Conservation (phyloP, 2,113 vertebrate species). For the Pachypanchax playfairii region DNA sequence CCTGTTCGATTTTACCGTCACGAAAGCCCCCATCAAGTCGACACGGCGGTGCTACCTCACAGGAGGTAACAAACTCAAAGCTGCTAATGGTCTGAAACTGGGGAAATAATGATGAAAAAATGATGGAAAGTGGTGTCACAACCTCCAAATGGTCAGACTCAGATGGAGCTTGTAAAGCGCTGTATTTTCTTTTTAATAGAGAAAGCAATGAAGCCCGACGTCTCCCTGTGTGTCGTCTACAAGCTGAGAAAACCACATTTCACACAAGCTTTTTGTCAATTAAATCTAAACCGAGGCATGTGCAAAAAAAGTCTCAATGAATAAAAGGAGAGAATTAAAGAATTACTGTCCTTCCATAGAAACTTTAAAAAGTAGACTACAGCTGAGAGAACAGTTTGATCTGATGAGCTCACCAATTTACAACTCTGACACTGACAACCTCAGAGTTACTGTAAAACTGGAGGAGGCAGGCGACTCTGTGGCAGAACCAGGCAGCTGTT, state of each 20-base stretch:
- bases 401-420: conserved; percentile 35
- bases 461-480: conserved; percentile 23
- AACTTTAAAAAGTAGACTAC: conserved; percentile 14
- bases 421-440: conserved; percentile 38
- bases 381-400: conserved; percentile 8
- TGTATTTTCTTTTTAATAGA: conserved; percentile 5
- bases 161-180: conserved; percentile 19
- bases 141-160: background rate
- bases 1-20: conserved; percentile 52
- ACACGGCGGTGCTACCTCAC: conserved; percentile 30
- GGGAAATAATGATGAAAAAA: background rate
- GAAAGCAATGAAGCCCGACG: conserved; percentile 3
- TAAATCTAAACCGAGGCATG: background rate
- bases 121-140: background rate
- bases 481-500: conserved; percentile 54
- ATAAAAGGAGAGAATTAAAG: background rate
- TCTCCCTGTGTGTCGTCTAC: too few species aligned
- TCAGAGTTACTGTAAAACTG: conserved; percentile 45
- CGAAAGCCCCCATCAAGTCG: conserved; percentile 20
- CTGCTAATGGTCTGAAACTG: too few species aligned
- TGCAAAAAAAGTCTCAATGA: background rate
- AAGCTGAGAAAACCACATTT: too few species aligned
- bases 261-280: too few species aligned
- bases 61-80: too few species aligned
- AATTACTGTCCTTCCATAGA: background rate